Evolutionary conservation across 2,797 vertebrate species (phyloP).

Genomic region (Mus minutoides): DNA sequence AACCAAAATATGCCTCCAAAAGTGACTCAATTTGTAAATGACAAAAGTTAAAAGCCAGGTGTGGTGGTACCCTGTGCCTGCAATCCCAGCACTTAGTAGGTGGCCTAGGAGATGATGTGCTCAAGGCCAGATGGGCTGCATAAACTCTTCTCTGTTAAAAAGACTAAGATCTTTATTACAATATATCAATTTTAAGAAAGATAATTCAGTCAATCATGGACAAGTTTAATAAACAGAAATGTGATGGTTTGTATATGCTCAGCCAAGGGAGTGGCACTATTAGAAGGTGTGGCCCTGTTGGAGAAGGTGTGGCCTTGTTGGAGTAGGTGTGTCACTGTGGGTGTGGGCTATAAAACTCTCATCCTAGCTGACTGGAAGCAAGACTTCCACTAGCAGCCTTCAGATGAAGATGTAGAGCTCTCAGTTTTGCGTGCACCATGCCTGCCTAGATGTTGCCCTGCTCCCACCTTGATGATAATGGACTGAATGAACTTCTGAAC

Average conservation of each 20-base stretch:
- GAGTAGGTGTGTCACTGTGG: neutral
- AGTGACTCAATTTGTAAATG: neutral
- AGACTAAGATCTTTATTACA: neutral
- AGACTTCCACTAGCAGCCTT: neutral
- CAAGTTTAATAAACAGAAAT: neutral
- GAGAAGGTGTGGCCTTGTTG: no score
- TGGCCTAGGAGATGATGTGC: no score
- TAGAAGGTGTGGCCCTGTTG: neutral
- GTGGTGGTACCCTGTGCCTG: no score
- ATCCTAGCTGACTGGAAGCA: neutral
- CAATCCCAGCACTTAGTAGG: neutral
- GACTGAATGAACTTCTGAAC: neutral
- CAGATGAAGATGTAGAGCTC: neutral
- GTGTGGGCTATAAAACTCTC: neutral
- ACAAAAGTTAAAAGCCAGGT: neutral
- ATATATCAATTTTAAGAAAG: neutral
- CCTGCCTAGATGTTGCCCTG: neutral
- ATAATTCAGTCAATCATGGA: neutral
- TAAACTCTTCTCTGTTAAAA: neutral
- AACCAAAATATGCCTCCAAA: neutral
- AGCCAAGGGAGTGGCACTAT: neutral
- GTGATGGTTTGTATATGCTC: neutral
- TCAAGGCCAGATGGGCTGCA: neutral
- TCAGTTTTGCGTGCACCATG: neutral
- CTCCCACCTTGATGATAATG: neutral